Conservation (phyloP, 2,888 invertebrate species). For the Eristalis arbustorum region DNA sequence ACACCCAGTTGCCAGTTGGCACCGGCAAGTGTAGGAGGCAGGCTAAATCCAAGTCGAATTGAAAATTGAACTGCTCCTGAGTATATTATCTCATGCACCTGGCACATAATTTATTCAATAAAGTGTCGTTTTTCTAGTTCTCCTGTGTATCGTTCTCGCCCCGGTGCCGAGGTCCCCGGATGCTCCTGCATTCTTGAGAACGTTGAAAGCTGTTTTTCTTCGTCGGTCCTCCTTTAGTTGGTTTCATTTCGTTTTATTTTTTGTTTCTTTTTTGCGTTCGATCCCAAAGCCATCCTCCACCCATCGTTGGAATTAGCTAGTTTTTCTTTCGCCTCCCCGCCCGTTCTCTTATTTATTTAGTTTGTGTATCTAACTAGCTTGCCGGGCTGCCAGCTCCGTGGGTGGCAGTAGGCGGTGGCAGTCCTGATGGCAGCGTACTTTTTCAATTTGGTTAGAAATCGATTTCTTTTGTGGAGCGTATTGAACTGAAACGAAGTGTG, state of each 20-base stretch:
- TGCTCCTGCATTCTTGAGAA: conserved; percentile 26
- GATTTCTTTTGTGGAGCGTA: conserved; percentile 61
- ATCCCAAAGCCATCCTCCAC: neutral
- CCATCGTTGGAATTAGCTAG: conserved; percentile 61
- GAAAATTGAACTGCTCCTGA: conserved; percentile 47
- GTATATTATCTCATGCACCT: conserved; percentile 53
- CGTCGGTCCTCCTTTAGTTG: neutral
- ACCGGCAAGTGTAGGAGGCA: neutral
- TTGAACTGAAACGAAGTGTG: conserved; percentile 60
- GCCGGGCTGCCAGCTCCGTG: conserved; percentile 18
- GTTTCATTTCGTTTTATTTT: neutral
- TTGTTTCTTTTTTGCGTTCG: conserved; percentile 13
- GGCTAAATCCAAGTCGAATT: conserved; percentile 36
- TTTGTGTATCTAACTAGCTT: conserved; percentile 50
- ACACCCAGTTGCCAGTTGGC: neutral
- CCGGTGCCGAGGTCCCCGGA: neutral
- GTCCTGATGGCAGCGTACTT: conserved; percentile 18
- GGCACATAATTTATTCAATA: conserved; percentile 64
- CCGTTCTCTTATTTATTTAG: conserved; percentile 60
- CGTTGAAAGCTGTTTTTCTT: conserved; percentile 15
- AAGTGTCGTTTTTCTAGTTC: conserved; percentile 48
- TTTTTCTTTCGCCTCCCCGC: conserved; percentile 39
- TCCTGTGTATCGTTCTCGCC: neutral
- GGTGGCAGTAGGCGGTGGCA: neutral
- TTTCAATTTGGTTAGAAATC: conserved; percentile 61